Percentiles rank a stretch among this genome's conserved stretches.
Evolutionary conservation across 2,888 invertebrate genomes (phyloP).

Genomic region (Apodemia duryi): DNA sequence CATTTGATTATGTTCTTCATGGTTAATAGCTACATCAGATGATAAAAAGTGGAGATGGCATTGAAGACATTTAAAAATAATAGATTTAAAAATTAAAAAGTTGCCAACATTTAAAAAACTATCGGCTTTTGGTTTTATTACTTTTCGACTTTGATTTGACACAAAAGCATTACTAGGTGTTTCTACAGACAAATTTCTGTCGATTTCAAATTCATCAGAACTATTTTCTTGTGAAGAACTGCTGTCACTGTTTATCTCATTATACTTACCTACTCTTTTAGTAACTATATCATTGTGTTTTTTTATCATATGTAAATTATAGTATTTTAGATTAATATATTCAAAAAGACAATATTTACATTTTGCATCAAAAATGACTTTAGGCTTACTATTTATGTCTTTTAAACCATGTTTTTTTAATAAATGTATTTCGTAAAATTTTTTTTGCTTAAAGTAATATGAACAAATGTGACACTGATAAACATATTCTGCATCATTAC

Average conservation of each 20-base stretch:
- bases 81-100: slow-evolving; percentile 35
- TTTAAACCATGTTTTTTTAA: slow-evolving; percentile 25
- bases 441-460: slow-evolving; percentile 25
- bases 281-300: slow-evolving; percentile 26
- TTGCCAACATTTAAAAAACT: slow-evolving; percentile 16
- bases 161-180: background rate
- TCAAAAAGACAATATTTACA: slow-evolving; percentile 43
- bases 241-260: background rate
- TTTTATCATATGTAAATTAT: slow-evolving; percentile 38
- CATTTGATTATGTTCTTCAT: slow-evolving; percentile 45
- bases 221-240: background rate
- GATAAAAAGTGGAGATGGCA: slow-evolving; percentile 56
- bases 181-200: background rate
- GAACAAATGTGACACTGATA: slow-evolving; percentile 27
- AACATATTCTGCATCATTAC: slow-evolving; percentile 13
- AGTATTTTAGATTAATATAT: slow-evolving; percentile 27
- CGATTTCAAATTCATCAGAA: background rate
- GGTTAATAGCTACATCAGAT: slow-evolving; percentile 42
- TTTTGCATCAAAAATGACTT: slow-evolving; percentile 38
- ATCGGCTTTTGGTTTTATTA: slow-evolving; percentile 13
- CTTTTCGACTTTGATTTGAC: slow-evolving; percentile 3
- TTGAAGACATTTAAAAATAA: slow-evolving; percentile 51
- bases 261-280: background rate
- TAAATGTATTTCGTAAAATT: slow-evolving; percentile 23
- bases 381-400: slow-evolving; percentile 27